Base-by-base conservation (phyloP, 2,888 invertebrate genomes). In the Hyles lineata region DNA sequence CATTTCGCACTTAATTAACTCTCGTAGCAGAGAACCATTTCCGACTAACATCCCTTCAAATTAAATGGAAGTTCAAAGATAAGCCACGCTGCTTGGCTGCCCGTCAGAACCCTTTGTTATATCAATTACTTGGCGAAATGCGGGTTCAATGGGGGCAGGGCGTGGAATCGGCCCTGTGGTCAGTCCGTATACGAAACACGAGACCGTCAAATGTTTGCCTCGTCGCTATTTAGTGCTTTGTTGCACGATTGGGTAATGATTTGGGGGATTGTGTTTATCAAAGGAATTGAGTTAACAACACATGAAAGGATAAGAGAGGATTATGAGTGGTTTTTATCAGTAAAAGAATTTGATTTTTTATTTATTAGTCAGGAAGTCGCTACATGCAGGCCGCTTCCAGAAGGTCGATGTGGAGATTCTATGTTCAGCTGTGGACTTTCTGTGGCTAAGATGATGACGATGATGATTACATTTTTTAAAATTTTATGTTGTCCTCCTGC, bases 41-140 rank as follows among this genome's bases (percentile, higher is more conserved):
- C 60, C 60, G 60, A 63, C 43, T 23, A 23, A 67, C 67, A 67
- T 67, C 67, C 23, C 67, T 50, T 67, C 50, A 67, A 67, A 67
- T 67, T 67, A 67, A 67, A 67, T 50, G 67, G 67, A 67, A 50
- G 50, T 67, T 67, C 67, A 67, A 67, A 67, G 67, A 67, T 67
- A 67, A 67, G 50, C 67, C 67, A 17, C 23, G 67, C 43, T 23
- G 50, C 23, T 67, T 67, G 23, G 67, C 23, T 43, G 67, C 23
- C 43, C 23, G 43, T 67, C 67, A 50, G 32, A 63, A 50, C 67
- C 50, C 67, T 67, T 67, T 67, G 67, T 67, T 23, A 67, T 67
- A 50, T 67, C 50, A 67, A 67, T 67, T 67, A 67, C 50, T 50
- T 21, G 67, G 50, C 23, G 2, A 50, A 67, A 67, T 67, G 67